phyloP scores from a whole-genome alignment of 2,888 invertebrate species.

The Idaea aversata region DNA sequence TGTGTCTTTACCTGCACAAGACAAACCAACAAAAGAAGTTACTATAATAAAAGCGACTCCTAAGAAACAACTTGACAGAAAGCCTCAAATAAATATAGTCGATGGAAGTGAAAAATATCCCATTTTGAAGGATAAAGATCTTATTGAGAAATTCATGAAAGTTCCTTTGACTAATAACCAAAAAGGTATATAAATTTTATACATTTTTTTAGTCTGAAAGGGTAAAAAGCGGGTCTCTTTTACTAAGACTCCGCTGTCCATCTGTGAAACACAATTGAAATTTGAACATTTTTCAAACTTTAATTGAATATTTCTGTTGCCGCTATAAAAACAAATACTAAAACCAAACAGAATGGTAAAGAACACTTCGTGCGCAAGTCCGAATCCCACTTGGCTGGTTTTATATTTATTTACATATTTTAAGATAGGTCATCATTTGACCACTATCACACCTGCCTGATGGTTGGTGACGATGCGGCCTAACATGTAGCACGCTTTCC shows the following conservation, averaged over 20 bases:
- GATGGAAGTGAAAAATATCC: conserved; percentile 42
- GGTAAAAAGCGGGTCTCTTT: neutral
- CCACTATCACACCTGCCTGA: too few species aligned
- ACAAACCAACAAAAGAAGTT: neutral
- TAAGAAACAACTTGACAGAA: conserved; percentile 2
- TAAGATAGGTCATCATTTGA: too few species aligned
- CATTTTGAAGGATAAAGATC: conserved; percentile 48
- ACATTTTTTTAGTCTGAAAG: neutral
- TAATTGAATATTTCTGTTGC: neutral
- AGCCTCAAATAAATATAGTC: neutral
- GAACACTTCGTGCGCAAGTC: too few species aligned
- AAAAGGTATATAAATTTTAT: conserved; percentile 50
- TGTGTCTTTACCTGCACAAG: neutral
- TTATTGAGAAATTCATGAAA: conserved; percentile 48
- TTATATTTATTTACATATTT: too few species aligned
- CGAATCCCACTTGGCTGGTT: too few species aligned
- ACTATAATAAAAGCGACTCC: neutral
- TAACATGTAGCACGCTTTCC: too few species aligned
- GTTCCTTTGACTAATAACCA: conserved; percentile 65
- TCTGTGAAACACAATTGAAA: neutral
- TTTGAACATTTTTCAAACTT: too few species aligned
- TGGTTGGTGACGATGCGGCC: too few species aligned
- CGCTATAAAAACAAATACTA: too few species aligned
- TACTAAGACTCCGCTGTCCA: too few species aligned
- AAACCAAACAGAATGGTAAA: too few species aligned